Conservation (phyloP, 2,113 vertebrate genomes). For the Plecotus auritus region DNA sequence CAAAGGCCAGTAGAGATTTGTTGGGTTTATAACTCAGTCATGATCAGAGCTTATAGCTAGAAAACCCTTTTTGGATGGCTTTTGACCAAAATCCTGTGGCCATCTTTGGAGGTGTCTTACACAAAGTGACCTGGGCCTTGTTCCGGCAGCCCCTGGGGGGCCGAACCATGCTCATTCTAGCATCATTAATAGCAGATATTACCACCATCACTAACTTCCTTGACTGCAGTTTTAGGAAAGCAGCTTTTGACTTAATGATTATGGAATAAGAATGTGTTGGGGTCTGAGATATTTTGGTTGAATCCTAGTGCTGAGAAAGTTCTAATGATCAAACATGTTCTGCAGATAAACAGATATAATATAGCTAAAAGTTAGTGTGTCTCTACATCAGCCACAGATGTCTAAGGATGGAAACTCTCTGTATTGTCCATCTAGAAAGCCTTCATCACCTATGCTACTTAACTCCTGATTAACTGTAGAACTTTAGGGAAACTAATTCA, state of each 20-base stretch:
- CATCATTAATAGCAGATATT: not conserved
- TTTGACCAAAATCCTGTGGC: not conserved
- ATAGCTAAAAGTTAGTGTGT: not conserved
- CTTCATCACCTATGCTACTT: not conserved
- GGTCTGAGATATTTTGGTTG: not conserved
- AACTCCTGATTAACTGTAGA: not conserved
- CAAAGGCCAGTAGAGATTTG: not conserved
- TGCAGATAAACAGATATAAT: not conserved
- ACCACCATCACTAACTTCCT: not conserved
- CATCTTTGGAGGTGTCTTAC: not conserved
- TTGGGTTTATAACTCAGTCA: constrained; percentile 12
- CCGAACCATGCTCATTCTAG: not conserved
- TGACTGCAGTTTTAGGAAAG: not conserved
- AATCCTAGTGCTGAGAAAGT: not conserved
- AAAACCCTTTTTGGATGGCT: not conserved
- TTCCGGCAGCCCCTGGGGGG: not conserved
- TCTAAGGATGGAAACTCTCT: not conserved
- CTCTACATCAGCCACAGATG: not conserved
- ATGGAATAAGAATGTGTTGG: not conserved
- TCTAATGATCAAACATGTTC: not conserved
- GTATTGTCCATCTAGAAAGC: not conserved
- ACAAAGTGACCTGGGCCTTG: not conserved
- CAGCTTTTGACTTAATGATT: not conserved
- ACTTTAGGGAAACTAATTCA: not conserved
- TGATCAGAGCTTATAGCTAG: not conserved